Percentiles rank a stretch among this genome's conserved stretches.
phyloP scores from a whole-genome alignment of 2,797 vertebrate genomes.

The Cygnus olor region DNA sequence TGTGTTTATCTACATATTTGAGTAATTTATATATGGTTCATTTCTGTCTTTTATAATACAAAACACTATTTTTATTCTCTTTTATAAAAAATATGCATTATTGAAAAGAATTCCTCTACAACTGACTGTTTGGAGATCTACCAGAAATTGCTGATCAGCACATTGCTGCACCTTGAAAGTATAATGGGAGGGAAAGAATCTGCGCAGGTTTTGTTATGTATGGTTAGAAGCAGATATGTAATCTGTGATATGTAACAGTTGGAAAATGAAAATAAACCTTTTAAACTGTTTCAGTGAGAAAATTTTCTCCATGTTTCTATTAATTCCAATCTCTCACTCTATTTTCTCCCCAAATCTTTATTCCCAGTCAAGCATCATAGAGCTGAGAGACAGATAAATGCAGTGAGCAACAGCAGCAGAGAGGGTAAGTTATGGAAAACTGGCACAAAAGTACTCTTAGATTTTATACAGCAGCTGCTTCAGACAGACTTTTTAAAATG shows the following conservation, averaged over 20 bases:
- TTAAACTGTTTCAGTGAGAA: background rate
- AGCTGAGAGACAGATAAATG: background rate
- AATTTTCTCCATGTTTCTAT: background rate
- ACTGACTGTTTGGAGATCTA: background rate
- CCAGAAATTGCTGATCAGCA: background rate
- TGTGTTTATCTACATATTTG: background rate
- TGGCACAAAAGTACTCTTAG: background rate
- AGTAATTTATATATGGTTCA: background rate
- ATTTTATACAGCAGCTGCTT: background rate
- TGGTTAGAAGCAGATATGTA: background rate
- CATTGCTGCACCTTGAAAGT: background rate
- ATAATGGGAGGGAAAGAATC: background rate
- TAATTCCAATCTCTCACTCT: background rate
- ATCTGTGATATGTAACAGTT: background rate
- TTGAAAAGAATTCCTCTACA: background rate
- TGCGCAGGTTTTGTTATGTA: background rate
- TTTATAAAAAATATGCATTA: background rate
- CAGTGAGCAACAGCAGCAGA: background rate
- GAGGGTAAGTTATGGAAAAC: accelerated
- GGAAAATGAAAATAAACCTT: background rate
- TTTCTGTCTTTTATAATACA: background rate
- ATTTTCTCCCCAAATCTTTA: background rate
- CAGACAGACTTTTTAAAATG: background rate
- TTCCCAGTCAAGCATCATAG: background rate
- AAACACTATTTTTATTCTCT: background rate